Percentiles rank a stretch among this genome's conserved stretches.
phyloP scores from a whole-genome alignment of 2,797 vertebrate species.

The Champsocephalus gunnari region DNA sequence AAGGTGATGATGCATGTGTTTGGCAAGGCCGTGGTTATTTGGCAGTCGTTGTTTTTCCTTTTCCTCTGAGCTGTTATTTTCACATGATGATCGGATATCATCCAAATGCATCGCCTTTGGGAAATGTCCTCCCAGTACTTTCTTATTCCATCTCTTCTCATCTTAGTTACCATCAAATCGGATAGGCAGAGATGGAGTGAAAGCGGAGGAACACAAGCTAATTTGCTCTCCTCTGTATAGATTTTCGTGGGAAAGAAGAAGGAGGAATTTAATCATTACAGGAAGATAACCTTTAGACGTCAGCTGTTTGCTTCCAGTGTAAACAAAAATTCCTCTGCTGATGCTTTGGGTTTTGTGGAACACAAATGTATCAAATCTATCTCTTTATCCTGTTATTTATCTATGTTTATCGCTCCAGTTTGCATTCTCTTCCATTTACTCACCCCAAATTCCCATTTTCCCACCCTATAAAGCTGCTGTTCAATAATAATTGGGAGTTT shows the following conservation, averaged over 20 bases:
- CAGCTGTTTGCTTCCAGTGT: constrained; percentile 50
- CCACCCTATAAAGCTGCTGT: constrained; percentile 16
- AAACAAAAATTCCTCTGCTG: constrained; percentile 53
- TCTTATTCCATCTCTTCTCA: constrained; percentile 62
- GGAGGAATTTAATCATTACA: constrained; percentile 56
- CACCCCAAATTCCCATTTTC: constrained; percentile 2
- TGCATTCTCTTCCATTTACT: not conserved
- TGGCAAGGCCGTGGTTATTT: constrained; percentile 26
- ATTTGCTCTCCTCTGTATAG: constrained; percentile 48
- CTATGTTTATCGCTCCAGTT: constrained; percentile 9
- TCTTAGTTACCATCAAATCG: constrained; percentile 50
- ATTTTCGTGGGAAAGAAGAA: constrained; percentile 40
- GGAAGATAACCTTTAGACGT: constrained; percentile 65
- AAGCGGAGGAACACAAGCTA: constrained; percentile 33
- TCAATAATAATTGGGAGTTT: constrained; percentile 45
- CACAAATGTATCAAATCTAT: constrained; percentile 32
- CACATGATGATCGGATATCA: constrained; percentile 61
- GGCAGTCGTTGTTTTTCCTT: constrained; percentile 30
- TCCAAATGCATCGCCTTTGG: constrained; percentile 65
- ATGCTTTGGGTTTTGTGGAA: constrained; percentile 34
- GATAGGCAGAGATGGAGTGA: constrained; percentile 38
- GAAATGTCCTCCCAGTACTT: constrained; percentile 58
- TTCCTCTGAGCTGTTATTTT: constrained; percentile 61
- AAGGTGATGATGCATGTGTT: constrained; percentile 37
- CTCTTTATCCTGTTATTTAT: constrained; percentile 30